Evolutionary conservation across 2,113 vertebrate genomes (phyloP).

Genomic region (Coturnix japonica): DNA sequence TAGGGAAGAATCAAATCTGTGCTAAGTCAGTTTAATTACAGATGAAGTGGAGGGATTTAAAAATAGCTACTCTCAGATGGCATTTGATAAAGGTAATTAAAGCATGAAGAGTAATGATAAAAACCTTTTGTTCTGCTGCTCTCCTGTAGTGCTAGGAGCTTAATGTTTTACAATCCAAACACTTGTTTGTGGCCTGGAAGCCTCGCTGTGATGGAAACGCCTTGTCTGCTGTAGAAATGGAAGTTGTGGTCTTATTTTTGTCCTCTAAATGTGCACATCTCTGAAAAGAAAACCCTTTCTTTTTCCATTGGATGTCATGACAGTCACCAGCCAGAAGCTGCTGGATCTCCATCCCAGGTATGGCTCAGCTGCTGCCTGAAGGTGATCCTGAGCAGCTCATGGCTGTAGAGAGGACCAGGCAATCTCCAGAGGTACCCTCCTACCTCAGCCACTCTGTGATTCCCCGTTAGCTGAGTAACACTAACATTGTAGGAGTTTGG

Average conservation of each 20-base stretch:
- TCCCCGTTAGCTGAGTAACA: not conserved
- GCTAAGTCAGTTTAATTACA: slow-evolving; percentile 73
- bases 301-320: accelerated
- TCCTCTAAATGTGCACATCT: not conserved
- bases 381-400: not conserved
- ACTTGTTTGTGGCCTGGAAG: slow-evolving; percentile 27
- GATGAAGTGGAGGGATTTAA: slow-evolving; percentile 63
- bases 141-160: slow-evolving; percentile 56
- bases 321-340: not conserved
- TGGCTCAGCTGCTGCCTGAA: not conserved
- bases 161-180: slow-evolving; percentile 21
- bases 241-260: not conserved
- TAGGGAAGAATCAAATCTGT: slow-evolving; percentile 66
- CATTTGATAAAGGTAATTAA: slow-evolving; percentile 77
- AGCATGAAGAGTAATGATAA: slow-evolving; percentile 72
- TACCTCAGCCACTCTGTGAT: not conserved
- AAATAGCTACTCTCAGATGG: slow-evolving; percentile 78
- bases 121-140: slow-evolving; percentile 54
- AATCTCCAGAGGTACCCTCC: not conserved
- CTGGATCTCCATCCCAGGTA: not conserved
- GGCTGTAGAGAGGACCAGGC: no score
- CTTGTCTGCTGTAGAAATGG: not conserved
- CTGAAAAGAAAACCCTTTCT: not conserved
- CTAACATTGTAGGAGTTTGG: not conserved
- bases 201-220: slow-evolving; percentile 1